Conservation (phyloP, 2,113 vertebrate genomes). For the Gymnocephalus cernua region DNA sequence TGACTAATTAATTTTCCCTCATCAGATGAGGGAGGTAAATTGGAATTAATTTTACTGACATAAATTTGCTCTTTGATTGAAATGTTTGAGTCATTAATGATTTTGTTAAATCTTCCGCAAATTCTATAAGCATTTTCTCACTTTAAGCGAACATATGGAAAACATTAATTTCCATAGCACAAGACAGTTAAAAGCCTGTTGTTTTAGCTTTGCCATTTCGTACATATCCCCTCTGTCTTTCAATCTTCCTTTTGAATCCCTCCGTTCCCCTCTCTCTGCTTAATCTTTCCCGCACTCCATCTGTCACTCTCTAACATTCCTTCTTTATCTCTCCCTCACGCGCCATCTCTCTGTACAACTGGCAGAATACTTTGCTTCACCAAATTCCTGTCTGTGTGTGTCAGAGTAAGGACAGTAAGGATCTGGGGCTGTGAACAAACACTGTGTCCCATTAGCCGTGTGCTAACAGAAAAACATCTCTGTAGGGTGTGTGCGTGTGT, state of each 20-base stretch:
- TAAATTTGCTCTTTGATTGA: not conserved
- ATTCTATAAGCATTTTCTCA: no score
- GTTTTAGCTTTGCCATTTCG: not conserved
- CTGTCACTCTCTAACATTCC: not conserved
- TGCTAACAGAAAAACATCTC: conserved; percentile 10
- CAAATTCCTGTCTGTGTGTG: not conserved
- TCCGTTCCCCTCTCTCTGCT: not conserved
- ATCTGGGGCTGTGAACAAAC: not conserved
- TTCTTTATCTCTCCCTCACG: not conserved
- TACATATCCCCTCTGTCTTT: not conserved
- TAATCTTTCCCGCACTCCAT: not conserved
- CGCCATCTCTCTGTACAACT: not conserved
- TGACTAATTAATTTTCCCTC: not conserved
- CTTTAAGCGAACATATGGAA: not conserved
- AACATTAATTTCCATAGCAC: not conserved
- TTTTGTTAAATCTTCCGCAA: not conserved
- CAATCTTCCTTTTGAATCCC: not conserved
- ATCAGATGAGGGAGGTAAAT: not conserved
- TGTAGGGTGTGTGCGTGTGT: not conserved
- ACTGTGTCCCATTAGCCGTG: not conserved
- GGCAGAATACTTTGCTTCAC: not conserved
- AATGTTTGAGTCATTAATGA: not conserved
- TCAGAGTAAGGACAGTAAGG: not conserved
- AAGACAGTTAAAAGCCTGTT: not conserved
- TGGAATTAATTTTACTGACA: not conserved